Evolutionary conservation across 2,888 invertebrate genomes (phyloP), one percentile per base, ranked within the genome.

Genomic region (Resseliella maxima): DNA sequence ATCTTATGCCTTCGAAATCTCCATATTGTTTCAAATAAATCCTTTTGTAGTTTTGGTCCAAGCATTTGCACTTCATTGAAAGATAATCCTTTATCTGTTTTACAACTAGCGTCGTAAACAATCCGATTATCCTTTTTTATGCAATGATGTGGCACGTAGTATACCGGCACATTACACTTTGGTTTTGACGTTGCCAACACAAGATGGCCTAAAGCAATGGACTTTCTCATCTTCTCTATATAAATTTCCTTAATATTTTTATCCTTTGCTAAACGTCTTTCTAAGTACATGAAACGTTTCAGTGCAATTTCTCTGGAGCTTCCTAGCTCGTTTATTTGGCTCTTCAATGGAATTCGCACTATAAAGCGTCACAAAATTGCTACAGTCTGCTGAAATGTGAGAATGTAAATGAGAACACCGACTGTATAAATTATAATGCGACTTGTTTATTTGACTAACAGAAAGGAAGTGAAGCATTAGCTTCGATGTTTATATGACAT

Each of bases 21-120:
- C 12, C 86, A 0, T n/a, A 86, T n/a, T 0, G 85, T 41, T 21
- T 8, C 35, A 21, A 46, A n/a, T 46, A 41, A 45, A 31, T 59
- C 50, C 15, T 36, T 10, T 54, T 85, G 87, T 46, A 87, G 27
- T 8, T 59, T 72, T 10, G 87, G 81, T 15, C 87, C 88, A n/a
- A 41, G 64, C 46, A 87, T 83, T 31, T 86, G 31, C 21, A 86
- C 50, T 8, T 87, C 86, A 85, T 87, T 87, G 1, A 87, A 36
- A 12, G 87, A 87, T 21, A 85, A 12, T 45, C 86, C 86, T 21
- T 64, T 35, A 50, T 86, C 35, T 6, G 81, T 81, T 36, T 81
- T 36, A 18, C 35, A 81, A 18, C 36, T 36, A 10, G 64, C 64
- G 15, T 64, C 64, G 24, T 10, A 64, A 27, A 64, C 64, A 24